A percentile compares a stretch with the other conserved stretches of the same genome.
phyloP scores from a whole-genome alignment of 2,113 vertebrate species.

The Sceloporus tristichus region DNA sequence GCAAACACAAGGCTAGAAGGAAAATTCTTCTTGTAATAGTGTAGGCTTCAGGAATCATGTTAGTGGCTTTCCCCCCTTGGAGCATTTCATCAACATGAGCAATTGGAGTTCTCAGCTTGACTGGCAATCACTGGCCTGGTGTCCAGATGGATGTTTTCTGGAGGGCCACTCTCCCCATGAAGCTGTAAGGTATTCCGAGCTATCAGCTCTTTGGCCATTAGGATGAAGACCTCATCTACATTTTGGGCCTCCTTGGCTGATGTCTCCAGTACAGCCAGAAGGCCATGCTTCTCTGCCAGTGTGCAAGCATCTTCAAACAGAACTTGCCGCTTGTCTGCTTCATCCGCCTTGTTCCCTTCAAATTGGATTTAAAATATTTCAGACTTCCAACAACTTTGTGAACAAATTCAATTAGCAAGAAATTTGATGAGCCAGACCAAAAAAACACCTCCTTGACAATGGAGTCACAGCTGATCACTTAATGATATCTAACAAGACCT shows the following conservation, averaged over 20 bases:
- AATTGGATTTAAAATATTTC: background rate
- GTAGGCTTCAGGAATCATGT: conserved; percentile 21
- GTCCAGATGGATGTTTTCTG: conserved; percentile 73
- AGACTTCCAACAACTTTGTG: background rate
- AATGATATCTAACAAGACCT: too few relatives aligned
- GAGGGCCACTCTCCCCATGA: conserved; percentile 60
- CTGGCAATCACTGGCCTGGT: conserved; percentile 78
- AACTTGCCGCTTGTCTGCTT: conserved; percentile 85
- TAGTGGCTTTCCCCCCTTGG: background rate
- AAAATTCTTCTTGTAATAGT: conserved; percentile 16
- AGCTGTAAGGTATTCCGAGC: conserved; percentile 80
- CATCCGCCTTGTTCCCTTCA: conserved; percentile 93
- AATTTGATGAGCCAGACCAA: too few relatives aligned
- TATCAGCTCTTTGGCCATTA: conserved; percentile 84
- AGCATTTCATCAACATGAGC: conserved; percentile 78
- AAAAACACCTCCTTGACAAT: background rate
- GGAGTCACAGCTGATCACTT: background rate
- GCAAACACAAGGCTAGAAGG: conserved; percentile 30
- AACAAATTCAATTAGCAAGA: background rate
- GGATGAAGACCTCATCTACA: conserved; percentile 83
- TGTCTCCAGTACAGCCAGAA: conserved; percentile 92
- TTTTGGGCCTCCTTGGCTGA: conserved; percentile 89
- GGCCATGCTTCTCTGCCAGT: conserved; percentile 84
- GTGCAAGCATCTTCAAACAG: conserved; percentile 90
- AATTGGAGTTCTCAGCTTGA: conserved; percentile 75